Evolutionary conservation across 2,888 invertebrate species (phyloP), one percentile per base, ranked within the genome.

Genomic region (Eulithis prunata): DNA sequence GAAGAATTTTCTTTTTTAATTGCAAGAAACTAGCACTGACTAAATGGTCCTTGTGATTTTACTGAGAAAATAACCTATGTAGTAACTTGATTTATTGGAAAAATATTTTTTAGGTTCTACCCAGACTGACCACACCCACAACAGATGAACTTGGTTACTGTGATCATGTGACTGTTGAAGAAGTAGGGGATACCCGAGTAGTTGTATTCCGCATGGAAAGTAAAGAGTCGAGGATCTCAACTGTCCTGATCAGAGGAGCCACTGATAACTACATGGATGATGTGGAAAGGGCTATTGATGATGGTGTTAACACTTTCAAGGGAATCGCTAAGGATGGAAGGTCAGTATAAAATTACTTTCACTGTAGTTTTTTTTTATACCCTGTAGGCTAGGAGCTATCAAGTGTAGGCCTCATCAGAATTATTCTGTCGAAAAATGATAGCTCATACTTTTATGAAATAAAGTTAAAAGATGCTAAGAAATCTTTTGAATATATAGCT

Each of bases 221-320:
- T 69, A 91, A 93, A 10, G 98, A 98, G 78, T 97, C 97, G 4
- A 96, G 96, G 58, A 97, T 99, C 69, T 95, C 99, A 1, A 99
- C 99, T 0, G 95, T 99, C 75, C 96, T 99, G 11, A 94, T 99
- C 69, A 95, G 99, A 72, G 99, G 99, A 1, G 97, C 99, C 0
- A 99, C 99, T 4, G 98, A 99, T 75, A 99, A 99, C 87, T 97
- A 97, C 81, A 98, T 99, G 98, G 99, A 99, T 87, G 99, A 99
- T 80, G 97, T 99, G 79, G 99, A 99, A 90, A 95, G 99, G 69
- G 98, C 99, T 36, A 96, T 99, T 78, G 99, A 99, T 90, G 99
- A 99, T 93, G 99, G 99, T 69, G 98, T 99, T 21, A 99, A 99
- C 86, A 99, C 98, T 43, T 99, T 98, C 91, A 99, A 99, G 88